Evolutionary conservation across 2,888 invertebrate species (phyloP), one percentile per base, ranked within the genome.

Genomic region (Habroteleia sp.): DNA sequence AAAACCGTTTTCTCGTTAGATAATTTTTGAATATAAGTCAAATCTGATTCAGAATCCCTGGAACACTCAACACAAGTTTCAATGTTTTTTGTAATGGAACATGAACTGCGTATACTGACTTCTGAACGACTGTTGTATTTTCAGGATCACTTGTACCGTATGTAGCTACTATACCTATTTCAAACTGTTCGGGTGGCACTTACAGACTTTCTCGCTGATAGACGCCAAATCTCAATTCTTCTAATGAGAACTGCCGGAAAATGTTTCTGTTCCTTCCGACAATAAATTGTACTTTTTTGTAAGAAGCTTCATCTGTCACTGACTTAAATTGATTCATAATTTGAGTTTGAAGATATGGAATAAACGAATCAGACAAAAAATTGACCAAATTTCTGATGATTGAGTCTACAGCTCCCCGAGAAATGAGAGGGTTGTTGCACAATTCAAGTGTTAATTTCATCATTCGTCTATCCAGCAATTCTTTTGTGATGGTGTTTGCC

Each of bases 151-250:
- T 4, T 20, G 20, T 20, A 20, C 2, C 20, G 4, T 3, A 2
- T 4, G 3, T 20, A 2, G 2, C 4, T 27, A 5, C 27, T 7
- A 1, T 27, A 1, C 44, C 52, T 16, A 52, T 58, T 58, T 66
- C 41, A 42, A 63, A 72, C 10, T 20, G 2, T 14, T 48, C 17
- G 6, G 65, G 66, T n/a, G 35, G 65, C 23, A 52, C 17, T 23
- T 50, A 66, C 16, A 50, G 44, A 60, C 58, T 13, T 41, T 73
- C 16, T 44, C 66, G 16, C 50, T 72, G 56, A 17, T 50, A 65
- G 3, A 58, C 7, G 48, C 65, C 46, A 5, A 76, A 65, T 39
- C 60, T 39, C 10, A 42, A 37, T 31, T 69, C 16, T 25, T 76
- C 52, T 2, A 58, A 33, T 0, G 23, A 42, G 31, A 41, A 63